phyloP scores from a whole-genome alignment of 2,113 vertebrate species.

The Ictidomys tridecemlineatus region DNA sequence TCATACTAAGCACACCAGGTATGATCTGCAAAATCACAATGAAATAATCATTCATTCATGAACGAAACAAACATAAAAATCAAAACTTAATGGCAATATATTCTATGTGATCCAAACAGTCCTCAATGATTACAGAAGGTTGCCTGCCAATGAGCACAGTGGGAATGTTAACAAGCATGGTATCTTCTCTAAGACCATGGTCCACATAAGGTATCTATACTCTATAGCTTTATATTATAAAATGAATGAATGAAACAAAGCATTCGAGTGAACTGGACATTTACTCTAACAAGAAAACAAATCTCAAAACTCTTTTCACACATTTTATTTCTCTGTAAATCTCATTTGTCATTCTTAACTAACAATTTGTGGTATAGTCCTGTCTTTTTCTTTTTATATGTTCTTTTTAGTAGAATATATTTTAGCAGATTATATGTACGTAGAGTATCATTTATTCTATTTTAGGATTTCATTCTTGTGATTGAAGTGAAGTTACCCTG shows the following conservation, averaged over 20 bases:
- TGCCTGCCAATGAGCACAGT: neutral
- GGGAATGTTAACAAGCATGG: neutral
- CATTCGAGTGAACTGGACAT: neutral
- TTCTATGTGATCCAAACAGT: neutral
- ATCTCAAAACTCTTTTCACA: neutral
- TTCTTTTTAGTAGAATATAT: no score
- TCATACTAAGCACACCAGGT: neutral
- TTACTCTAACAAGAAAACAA: neutral
- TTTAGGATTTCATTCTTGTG: no score
- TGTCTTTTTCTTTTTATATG: no score
- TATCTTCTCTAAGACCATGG: neutral
- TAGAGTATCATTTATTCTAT: no score
- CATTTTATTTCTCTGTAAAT: constrained; percentile 5
- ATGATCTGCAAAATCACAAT: neutral
- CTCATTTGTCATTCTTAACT: neutral
- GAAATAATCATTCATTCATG: neutral
- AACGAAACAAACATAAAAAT: neutral
- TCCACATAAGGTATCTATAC: neutral
- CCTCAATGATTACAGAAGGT: neutral
- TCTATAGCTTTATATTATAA: neutral
- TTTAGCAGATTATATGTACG: no score
- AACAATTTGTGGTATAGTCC: neutral
- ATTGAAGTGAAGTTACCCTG: no score
- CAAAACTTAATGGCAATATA: neutral
- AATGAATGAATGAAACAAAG: neutral